Evolutionary conservation across 2,797 vertebrate genomes (phyloP).

Genomic region (Eutrigla gurnardus): DNA sequence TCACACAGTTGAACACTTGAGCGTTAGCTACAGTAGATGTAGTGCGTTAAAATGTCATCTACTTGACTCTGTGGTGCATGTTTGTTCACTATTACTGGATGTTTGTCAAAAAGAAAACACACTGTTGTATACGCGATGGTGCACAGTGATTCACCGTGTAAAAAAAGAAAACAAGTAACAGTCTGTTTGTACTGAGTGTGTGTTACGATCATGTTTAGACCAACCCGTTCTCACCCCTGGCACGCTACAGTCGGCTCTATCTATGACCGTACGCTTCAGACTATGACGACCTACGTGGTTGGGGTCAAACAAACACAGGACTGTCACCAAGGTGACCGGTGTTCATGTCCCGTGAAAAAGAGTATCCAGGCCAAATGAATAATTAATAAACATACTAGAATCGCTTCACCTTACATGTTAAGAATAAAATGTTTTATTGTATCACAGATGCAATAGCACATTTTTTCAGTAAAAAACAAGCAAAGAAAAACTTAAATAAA

Average conservation of each 20-base stretch:
- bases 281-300: not conserved
- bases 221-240: not conserved
- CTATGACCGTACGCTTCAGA: not conserved
- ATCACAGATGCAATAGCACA: too few species aligned
- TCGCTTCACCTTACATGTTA: too few species aligned
- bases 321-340: not conserved
- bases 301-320: not conserved
- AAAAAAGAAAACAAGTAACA: conserved; percentile 14
- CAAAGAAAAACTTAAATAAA: too few species aligned
- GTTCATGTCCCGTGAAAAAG: not conserved
- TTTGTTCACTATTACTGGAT: conserved; percentile 68
- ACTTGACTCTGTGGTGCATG: conserved; percentile 73
- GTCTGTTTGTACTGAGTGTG: conserved; percentile 57
- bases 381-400: too few species aligned
- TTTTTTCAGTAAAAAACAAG: too few species aligned
- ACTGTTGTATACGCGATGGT: conserved; percentile 56
- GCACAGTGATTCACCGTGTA: conserved; percentile 56
- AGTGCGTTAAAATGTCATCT: conserved; percentile 63
- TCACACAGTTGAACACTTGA: conserved; percentile 35
- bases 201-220: conserved; percentile 43
- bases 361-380: too few species aligned
- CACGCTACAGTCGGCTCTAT: not conserved
- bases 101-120: conserved; percentile 49
- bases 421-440: too few species aligned
- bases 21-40: conserved; percentile 53